These are phyloP conservation scores for Erythrolamprus reginae DNA, from an alignment of 2,113 vertebrate species.

Conservation along the genomic window DNA sequence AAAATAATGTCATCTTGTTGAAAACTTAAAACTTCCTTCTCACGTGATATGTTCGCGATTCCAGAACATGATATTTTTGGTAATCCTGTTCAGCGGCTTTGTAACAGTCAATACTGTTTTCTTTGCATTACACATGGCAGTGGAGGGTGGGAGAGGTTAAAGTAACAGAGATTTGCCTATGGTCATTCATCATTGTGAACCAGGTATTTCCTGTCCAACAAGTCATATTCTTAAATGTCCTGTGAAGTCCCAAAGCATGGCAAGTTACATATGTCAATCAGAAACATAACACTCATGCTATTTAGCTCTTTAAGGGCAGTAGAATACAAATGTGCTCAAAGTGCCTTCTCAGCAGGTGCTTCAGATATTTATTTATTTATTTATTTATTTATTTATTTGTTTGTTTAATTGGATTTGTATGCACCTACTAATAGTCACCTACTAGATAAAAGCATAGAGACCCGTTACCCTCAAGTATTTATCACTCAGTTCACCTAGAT, in stretches of 20 bases:
- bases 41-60: neutral
- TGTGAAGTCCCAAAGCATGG: neutral
- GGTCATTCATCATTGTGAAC: neutral
- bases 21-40: neutral
- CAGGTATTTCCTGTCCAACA: neutral
- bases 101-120: conserved; percentile 8
- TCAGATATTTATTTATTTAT: too few species aligned
- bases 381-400: too few species aligned
- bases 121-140: neutral
- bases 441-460: neutral
- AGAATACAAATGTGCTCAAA: neutral
- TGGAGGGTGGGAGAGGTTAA: neutral
- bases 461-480: neutral
- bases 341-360: neutral
- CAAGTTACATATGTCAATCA: neutral
- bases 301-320: neutral
- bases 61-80: neutral
- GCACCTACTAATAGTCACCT: too few species aligned
- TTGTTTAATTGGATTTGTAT: too few species aligned
- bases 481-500: neutral
- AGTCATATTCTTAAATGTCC: neutral
- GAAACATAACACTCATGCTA: neutral
- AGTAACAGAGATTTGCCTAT: neutral
- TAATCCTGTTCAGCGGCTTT: conserved; percentile 21
- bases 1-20: neutral